These are phyloP conservation scores for Drosophila longiperda DNA, from an alignment of 2,888 invertebrate species.

Conservation along the genomic window DNA sequence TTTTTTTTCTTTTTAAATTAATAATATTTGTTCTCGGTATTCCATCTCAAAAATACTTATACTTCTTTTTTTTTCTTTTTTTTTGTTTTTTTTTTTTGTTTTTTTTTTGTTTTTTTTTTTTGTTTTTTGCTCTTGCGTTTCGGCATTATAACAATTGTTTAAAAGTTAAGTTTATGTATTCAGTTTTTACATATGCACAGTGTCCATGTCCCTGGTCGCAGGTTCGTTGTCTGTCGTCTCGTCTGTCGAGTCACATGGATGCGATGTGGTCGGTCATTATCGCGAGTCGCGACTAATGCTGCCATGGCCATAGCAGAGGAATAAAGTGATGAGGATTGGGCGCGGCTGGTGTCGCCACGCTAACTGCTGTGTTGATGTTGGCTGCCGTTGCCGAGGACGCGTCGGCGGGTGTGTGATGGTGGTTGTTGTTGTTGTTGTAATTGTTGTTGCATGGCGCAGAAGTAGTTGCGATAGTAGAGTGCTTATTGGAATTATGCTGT, in stretches of 20 bases:
- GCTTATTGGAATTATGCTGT: constrained; percentile 83
- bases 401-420: constrained; percentile 71
- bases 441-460: constrained; percentile 77
- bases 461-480: constrained; percentile 79
- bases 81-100: constrained; percentile 36
- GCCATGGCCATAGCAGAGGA: constrained; percentile 84
- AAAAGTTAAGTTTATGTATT: constrained; percentile 65
- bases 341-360: constrained; percentile 70
- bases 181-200: constrained; percentile 76
- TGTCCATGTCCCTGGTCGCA: constrained; percentile 60
- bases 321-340: constrained; percentile 83
- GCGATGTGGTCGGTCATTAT: constrained; percentile 38
- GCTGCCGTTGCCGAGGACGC: constrained; percentile 48
- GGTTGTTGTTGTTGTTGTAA: constrained; percentile 75
- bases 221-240: constrained; percentile 49
- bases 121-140: constrained; percentile 55
- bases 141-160: constrained; percentile 64
- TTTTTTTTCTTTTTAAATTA: constrained; percentile 78
- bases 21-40: constrained; percentile 78
- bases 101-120: constrained; percentile 35
- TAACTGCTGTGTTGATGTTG: constrained; percentile 60
- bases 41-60: constrained; percentile 81
- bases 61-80: constrained; percentile 55
- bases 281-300: constrained; percentile 69
- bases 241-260: constrained; percentile 56